phyloP scores from a whole-genome alignment of 1,140 invertebrate species.

The Lethrus apterus region DNA sequence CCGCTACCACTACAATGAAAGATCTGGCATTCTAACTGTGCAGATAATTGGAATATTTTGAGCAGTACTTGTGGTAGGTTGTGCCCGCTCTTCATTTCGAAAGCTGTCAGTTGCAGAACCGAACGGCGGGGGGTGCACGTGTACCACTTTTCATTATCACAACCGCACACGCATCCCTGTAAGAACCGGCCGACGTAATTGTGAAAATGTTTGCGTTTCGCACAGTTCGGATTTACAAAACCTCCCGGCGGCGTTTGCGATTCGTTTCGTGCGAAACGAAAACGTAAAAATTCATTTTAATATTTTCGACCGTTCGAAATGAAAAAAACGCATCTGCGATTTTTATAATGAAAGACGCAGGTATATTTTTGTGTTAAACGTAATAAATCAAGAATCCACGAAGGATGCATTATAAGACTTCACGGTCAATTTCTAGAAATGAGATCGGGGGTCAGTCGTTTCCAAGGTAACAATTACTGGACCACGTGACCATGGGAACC shows the following conservation, averaged over 20 bases:
- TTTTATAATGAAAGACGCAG: slow-evolving; percentile 9
- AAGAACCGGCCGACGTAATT: not conserved
- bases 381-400: slow-evolving; percentile 13
- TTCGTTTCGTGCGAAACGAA: slow-evolving; percentile 9
- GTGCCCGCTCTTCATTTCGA: slow-evolving; percentile 12
- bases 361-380: slow-evolving; percentile 12
- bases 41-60: not conserved
- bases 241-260: not conserved
- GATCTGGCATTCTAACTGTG: not conserved
- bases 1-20: no score
- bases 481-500: slow-evolving; percentile 23
- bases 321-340: slow-evolving; percentile 10
- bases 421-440: slow-evolving; percentile 13
- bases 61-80: not conserved
- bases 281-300: no score
- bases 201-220: not conserved
- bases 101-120: slow-evolving; percentile 13
- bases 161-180: not conserved
- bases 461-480: slow-evolving; percentile 26
- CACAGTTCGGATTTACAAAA: not conserved
- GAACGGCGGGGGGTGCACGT: slow-evolving; percentile 1
- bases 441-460: slow-evolving; percentile 12
- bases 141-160: slow-evolving; percentile 3
- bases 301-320: no score
- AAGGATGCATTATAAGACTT: slow-evolving; percentile 13